phyloP scores from a whole-genome alignment of 2,888 invertebrate genomes.

The Tortricodes alternella region DNA sequence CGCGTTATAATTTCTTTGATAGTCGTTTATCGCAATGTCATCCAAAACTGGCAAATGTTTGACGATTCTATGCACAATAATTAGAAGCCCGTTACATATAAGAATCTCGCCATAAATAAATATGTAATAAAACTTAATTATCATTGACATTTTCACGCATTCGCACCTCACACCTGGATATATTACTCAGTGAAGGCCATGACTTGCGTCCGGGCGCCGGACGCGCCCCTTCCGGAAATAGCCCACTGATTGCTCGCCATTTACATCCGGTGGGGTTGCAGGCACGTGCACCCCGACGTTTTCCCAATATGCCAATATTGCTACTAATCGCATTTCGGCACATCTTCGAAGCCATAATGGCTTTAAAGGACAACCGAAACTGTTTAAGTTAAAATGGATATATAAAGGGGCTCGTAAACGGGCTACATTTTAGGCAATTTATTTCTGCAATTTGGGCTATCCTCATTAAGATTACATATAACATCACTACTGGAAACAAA shows the following conservation, averaged over 20 bases:
- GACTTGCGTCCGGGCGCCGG: not conserved
- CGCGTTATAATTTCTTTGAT: too few species aligned
- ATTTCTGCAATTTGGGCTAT: too few species aligned
- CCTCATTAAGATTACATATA: too few species aligned
- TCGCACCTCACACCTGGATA: constrained; percentile 3
- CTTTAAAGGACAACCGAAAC: not conserved
- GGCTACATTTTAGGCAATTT: too few species aligned
- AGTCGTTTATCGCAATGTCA: too few species aligned
- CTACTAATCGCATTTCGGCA: constrained; percentile 6
- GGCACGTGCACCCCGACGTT: constrained; percentile 12
- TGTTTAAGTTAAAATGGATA: too few species aligned
- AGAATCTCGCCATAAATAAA: too few species aligned
- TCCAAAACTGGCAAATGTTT: too few species aligned
- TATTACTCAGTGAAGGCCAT: not conserved
- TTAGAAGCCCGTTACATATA: too few species aligned
- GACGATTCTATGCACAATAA: too few species aligned
- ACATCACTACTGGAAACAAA: too few species aligned
- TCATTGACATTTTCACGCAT: not conserved
- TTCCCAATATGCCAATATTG: constrained; percentile 11
- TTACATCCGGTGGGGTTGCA: constrained; percentile 16
- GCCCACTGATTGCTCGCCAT: constrained; percentile 17
- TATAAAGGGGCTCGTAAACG: too few species aligned
- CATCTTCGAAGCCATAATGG: constrained; percentile 17
- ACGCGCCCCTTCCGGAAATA: constrained; percentile 26
- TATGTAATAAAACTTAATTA: not conserved